Conservation (phyloP, 2,888 invertebrate genomes). For the Arctia plantaginis region DNA sequence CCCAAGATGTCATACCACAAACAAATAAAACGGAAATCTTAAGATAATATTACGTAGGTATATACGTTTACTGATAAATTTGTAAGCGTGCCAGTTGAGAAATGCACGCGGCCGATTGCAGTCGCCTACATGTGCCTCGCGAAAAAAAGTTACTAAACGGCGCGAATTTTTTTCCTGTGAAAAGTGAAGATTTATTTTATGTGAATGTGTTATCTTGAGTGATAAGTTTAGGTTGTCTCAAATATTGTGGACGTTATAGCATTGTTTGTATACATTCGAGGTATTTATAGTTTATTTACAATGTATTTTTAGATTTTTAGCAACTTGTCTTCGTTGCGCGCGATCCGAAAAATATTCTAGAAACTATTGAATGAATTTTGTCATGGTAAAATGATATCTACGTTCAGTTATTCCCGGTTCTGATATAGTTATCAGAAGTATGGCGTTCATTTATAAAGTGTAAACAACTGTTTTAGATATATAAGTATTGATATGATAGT, state of each 20-base stretch:
- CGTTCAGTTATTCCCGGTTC: not conserved
- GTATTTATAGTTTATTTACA: slow-evolving; percentile 12
- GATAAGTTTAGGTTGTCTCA: slow-evolving; percentile 10
- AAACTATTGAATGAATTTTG: slow-evolving; percentile 1
- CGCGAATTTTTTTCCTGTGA: slow-evolving; percentile 7
- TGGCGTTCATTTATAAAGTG: not conserved
- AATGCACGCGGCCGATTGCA: slow-evolving; percentile 32
- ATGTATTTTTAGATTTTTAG: slow-evolving; percentile 12
- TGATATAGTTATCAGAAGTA: not conserved
- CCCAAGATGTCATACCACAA: not conserved
- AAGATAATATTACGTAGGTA: slow-evolving; percentile 9
- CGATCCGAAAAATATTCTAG: not conserved
- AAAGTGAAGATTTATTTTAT: not conserved
- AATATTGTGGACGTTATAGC: not conserved
- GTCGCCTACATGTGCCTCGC: slow-evolving; percentile 23
- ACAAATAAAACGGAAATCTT: slow-evolving; percentile 17
- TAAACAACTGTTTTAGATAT: not conserved
- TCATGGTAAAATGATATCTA: not conserved
- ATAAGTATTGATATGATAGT: not conserved
- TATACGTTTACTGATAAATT: slow-evolving; percentile 7
- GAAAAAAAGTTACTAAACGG: slow-evolving; percentile 14
- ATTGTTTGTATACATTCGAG: slow-evolving; percentile 8
- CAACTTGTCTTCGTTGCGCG: slow-evolving; percentile 6
- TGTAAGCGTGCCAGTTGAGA: slow-evolving; percentile 34
- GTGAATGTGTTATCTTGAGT: not conserved